phyloP scores from a whole-genome alignment of 2,888 invertebrate species.

The Drosophila emarginata region DNA sequence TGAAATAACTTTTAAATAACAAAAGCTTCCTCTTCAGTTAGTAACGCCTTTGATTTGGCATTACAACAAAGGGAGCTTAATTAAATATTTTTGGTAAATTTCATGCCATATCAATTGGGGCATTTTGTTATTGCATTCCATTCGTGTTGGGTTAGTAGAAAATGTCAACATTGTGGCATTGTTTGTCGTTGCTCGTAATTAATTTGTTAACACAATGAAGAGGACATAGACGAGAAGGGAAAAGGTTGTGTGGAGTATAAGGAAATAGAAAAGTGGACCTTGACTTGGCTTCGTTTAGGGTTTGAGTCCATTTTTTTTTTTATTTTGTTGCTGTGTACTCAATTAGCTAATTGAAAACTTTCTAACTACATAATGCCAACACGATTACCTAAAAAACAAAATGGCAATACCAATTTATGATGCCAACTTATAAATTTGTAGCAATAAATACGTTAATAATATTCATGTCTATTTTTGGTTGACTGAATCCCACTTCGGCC shows the following conservation, averaged over 20 bases:
- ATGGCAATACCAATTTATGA: not conserved
- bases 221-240: constrained; percentile 13
- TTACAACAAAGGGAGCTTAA: constrained; percentile 40
- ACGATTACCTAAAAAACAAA: constrained; percentile 28
- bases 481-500: not conserved
- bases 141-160: constrained; percentile 29
- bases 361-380: constrained; percentile 36
- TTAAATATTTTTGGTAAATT: constrained; percentile 43
- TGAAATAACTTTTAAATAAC: constrained; percentile 6
- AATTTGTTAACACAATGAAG: constrained; percentile 63
- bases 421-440: not conserved
- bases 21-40: constrained; percentile 2
- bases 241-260: not conserved
- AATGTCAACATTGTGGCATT: constrained; percentile 55
- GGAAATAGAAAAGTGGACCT: not conserved
- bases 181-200: constrained; percentile 62
- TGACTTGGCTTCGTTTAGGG: constrained; percentile 10
- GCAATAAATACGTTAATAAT: constrained; percentile 25
- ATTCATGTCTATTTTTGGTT: constrained; percentile 20
- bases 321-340: constrained; percentile 28
- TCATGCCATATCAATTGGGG: constrained; percentile 28
- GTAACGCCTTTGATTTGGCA: constrained; percentile 31
- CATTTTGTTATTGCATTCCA: constrained; percentile 19
- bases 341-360: constrained; percentile 70
- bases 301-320: constrained; percentile 1